Evolutionary conservation across 2,113 vertebrate genomes (phyloP).

Genomic region (Pao palembangensis): DNA sequence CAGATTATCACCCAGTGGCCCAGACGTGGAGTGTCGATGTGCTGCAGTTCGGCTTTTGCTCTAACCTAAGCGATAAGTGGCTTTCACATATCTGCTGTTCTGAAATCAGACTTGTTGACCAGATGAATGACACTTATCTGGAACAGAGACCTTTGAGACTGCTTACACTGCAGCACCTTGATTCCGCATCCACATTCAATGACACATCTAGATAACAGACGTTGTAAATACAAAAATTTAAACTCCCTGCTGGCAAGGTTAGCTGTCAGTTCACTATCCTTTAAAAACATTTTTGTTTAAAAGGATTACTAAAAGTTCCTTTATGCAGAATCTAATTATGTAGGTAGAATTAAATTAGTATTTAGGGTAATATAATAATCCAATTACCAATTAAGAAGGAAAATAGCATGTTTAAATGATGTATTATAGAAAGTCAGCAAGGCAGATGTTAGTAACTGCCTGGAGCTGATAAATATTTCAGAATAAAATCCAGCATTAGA

Average conservation of each 20-base stretch:
- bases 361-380: too few species aligned
- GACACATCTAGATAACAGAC: constrained; percentile 28
- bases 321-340: too few species aligned
- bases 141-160: constrained; percentile 67
- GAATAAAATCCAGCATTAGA: constrained; percentile 52
- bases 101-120: constrained; percentile 39
- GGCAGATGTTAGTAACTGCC: constrained; percentile 45
- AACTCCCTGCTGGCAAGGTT: constrained; percentile 2
- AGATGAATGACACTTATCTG: constrained; percentile 51
- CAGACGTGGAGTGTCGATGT: too few species aligned
- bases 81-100: constrained; percentile 32
- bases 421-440: constrained; percentile 10
- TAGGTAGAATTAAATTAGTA: too few species aligned
- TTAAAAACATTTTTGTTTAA: too few species aligned
- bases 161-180: constrained; percentile 32
- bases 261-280: too few species aligned
- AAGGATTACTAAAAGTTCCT: too few species aligned
- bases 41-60: neutral
- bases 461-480: constrained; percentile 66
- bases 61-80: constrained; percentile 32
- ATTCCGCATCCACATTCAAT: constrained; percentile 26
- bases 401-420: too few species aligned
- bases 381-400: too few species aligned
- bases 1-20: too few species aligned
- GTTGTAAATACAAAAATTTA: constrained; percentile 42